Evolutionary conservation across 1,140 invertebrate genomes (phyloP).

Genomic region (Meteorus sp.): DNA sequence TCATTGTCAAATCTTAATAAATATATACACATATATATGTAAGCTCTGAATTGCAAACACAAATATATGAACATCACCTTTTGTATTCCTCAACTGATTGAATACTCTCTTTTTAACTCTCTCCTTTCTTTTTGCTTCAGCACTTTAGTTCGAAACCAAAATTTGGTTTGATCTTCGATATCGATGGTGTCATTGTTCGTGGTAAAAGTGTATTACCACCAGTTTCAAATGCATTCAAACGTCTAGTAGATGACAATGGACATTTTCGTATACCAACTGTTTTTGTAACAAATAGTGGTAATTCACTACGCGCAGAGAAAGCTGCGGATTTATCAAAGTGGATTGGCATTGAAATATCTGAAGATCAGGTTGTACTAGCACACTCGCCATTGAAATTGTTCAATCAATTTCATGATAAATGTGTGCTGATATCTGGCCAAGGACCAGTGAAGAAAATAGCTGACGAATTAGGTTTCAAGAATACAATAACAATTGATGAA

Average conservation of each 20-base stretch:
- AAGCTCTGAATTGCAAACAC: background rate
- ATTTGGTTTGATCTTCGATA: slow-evolving; percentile 74
- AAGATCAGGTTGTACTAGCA: slow-evolving; percentile 73
- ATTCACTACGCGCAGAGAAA: slow-evolving; percentile 63
- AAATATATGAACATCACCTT: background rate
- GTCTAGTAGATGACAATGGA: slow-evolving; percentile 61
- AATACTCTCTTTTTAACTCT: background rate
- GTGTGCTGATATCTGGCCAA: slow-evolving; percentile 72
- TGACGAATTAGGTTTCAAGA: slow-evolving; percentile 68
- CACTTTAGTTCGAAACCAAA: slow-evolving; percentile 49
- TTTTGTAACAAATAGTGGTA: slow-evolving; percentile 74
- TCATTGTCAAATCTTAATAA: background rate
- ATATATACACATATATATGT: background rate
- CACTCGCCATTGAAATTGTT: slow-evolving; percentile 72
- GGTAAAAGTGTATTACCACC: slow-evolving; percentile 67
- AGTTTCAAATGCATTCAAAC: slow-evolving; percentile 63
- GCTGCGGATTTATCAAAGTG: slow-evolving; percentile 67
- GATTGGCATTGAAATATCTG: slow-evolving; percentile 64
- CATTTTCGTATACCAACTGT: slow-evolving; percentile 69
- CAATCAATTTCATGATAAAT: slow-evolving; percentile 67
- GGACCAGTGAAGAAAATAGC: slow-evolving; percentile 69
- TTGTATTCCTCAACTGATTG: background rate
- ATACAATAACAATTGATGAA: slow-evolving; percentile 66
- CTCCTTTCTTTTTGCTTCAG: slow-evolving; percentile 36
- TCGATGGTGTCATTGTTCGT: slow-evolving; percentile 73